Percentiles rank a stretch among this genome's conserved stretches.
Conservation (phyloP, 2,888 invertebrate genomes). For the Tipula unca region DNA sequence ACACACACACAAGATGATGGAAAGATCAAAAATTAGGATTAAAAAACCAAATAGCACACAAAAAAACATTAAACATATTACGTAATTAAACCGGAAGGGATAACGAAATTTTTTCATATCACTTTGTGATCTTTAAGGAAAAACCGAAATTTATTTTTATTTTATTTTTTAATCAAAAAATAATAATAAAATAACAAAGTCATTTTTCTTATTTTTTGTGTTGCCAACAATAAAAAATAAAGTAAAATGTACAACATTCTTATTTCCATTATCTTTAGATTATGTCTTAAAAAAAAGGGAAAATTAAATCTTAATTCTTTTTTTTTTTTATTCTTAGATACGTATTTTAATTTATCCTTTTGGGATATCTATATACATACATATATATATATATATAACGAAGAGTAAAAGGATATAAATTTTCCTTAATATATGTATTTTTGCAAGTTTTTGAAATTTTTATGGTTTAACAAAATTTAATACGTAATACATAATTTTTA, state of each 20-base stretch:
- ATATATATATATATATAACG: too few relatives aligned
- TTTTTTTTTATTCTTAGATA: neutral
- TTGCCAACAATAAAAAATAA: neutral
- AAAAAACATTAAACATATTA: neutral
- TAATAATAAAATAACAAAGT: neutral
- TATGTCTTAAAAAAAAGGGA: neutral
- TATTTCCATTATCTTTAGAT: neutral
- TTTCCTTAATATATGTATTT: neutral
- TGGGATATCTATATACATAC: neutral
- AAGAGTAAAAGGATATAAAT: neutral
- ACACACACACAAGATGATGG: neutral
- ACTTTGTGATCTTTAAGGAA: neutral
- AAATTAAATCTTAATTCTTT: neutral
- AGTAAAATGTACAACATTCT: neutral
- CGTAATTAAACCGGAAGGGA: conserved; percentile 8
- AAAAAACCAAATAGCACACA: neutral
- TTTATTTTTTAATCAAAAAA: neutral
- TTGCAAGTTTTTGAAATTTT: neutral
- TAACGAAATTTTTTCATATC: neutral
- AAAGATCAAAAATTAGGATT: neutral
- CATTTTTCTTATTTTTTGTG: neutral
- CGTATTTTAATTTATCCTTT: conserved; percentile 2
- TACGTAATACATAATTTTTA: too few relatives aligned
- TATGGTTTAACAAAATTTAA: neutral
- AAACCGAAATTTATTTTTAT: neutral